These are phyloP conservation scores for Agrochola lota DNA, from an alignment of 2,888 invertebrate genomes.

Conservation along the genomic window DNA sequence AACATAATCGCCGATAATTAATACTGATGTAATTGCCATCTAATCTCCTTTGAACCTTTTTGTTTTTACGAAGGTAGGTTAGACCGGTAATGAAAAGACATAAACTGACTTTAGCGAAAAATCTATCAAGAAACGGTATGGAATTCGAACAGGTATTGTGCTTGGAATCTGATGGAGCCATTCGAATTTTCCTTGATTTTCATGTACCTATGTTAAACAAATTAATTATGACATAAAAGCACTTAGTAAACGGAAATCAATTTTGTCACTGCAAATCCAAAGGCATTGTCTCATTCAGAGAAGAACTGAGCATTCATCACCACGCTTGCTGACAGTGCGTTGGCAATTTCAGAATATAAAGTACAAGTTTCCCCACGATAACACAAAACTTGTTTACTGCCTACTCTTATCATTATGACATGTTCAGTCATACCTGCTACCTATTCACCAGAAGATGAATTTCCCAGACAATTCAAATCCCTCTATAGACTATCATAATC, in stretches of 20 bases:
- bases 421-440: neutral
- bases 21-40: conserved; percentile 26
- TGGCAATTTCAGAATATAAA: neutral
- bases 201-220: too few species aligned
- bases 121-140: neutral
- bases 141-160: neutral
- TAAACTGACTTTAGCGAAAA: neutral
- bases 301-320: neutral
- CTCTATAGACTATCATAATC: neutral
- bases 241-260: too few species aligned
- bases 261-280: neutral
- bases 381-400: neutral
- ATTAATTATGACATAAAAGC: too few species aligned
- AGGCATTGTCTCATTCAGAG: neutral
- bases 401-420: too few species aligned
- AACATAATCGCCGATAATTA: conserved; percentile 25
- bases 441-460: neutral
- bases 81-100: neutral
- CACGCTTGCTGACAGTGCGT: neutral
- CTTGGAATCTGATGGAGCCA: neutral
- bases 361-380: neutral
- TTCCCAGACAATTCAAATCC: neutral
- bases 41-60: conserved; percentile 17
- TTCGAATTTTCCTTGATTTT: neutral
- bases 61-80: conserved; percentile 16